Percentiles rank a stretch among this genome's conserved stretches.
These are phyloP conservation scores for Xestia rhomboidea DNA, from an alignment of 2,888 invertebrate species.

Conservation along the genomic window DNA sequence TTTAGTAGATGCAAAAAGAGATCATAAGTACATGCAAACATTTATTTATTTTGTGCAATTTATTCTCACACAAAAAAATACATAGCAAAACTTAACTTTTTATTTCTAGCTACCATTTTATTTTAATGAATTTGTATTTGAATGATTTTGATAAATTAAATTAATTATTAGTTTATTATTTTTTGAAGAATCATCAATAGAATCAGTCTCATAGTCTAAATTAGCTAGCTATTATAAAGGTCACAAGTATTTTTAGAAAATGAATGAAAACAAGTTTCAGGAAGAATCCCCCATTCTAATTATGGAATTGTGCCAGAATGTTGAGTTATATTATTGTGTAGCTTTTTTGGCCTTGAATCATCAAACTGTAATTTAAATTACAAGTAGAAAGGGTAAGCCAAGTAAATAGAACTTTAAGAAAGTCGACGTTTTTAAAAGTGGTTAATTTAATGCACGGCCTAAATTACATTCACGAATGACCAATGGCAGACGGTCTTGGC, in stretches of 20 bases:
- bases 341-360: background rate
- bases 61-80: background rate
- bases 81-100: background rate
- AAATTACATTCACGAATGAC: background rate
- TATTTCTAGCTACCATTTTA: background rate
- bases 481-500: background rate
- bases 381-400: background rate
- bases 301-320: slow-evolving; percentile 12
- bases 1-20: background rate
- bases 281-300: background rate
- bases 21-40: background rate
- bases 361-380: background rate
- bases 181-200: background rate
- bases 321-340: background rate
- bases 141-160: background rate
- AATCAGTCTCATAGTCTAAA: background rate
- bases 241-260: background rate
- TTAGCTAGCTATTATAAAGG: background rate
- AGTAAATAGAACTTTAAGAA: background rate
- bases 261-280: background rate
- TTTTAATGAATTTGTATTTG: background rate
- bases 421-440: background rate
- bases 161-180: background rate
- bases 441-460: background rate
- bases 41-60: background rate